These are phyloP conservation scores for Hymenochirus boettgeri DNA, from an alignment of 2,113 vertebrate genomes.

Conservation along the genomic window DNA sequence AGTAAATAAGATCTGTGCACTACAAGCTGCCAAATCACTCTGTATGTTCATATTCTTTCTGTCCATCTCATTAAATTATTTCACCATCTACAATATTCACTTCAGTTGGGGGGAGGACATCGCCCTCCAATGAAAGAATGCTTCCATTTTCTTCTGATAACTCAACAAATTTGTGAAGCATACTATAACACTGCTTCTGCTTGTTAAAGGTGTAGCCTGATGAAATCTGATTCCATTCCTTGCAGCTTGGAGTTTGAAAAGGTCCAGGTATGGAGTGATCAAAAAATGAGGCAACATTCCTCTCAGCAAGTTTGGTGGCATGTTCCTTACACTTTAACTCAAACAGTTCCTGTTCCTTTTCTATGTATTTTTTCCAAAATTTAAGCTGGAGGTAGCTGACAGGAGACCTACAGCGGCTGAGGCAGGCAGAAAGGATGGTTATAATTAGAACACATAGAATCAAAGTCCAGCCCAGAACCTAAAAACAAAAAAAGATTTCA, in stretches of 20 bases:
- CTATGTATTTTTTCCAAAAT: constrained; percentile 66
- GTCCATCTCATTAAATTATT: too few relatives aligned
- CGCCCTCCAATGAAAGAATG: accelerated
- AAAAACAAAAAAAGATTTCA: constrained; percentile 33
- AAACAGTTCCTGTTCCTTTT: constrained; percentile 57
- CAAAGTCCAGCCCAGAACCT: constrained; percentile 72
- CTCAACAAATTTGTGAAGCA: constrained; percentile 57
- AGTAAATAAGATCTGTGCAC: too few relatives aligned
- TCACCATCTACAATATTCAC: constrained; percentile 53
- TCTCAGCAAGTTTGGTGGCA: constrained; percentile 61
- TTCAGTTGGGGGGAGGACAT: not conserved
- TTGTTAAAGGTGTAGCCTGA: constrained; percentile 52
- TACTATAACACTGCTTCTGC: constrained; percentile 58
- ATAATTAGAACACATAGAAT: constrained; percentile 49
- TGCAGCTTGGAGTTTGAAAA: constrained; percentile 47
- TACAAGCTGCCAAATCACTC: too few relatives aligned
- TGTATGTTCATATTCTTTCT: too few relatives aligned
- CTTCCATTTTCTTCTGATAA: not conserved
- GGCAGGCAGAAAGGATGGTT: constrained; percentile 46
- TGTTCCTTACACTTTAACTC: constrained; percentile 53
- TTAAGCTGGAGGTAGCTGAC: constrained; percentile 66
- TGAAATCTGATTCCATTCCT: constrained; percentile 65
- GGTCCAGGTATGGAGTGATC: not conserved
- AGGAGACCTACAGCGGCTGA: constrained; percentile 55
- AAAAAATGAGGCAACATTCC: constrained; percentile 69